Conservation (phyloP, 1,140 invertebrate species). For the Pseudobourletiella spinata region DNA sequence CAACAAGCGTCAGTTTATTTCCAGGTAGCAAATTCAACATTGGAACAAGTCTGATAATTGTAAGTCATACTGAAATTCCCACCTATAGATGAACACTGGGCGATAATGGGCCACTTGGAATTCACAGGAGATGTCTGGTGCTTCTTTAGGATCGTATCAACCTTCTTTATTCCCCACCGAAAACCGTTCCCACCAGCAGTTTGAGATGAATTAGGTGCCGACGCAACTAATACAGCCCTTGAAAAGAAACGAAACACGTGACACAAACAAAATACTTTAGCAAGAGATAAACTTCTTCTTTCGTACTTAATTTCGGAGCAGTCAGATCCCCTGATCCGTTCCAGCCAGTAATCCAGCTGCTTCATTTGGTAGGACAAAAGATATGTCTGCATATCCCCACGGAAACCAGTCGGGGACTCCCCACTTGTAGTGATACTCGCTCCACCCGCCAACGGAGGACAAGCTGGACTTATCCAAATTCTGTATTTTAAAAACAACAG, state of each 20-base stretch:
- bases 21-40: too few species aligned
- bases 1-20: too few species aligned
- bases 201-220: constrained; percentile 53
- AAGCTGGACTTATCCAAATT: constrained; percentile 76
- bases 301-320: constrained; percentile 69
- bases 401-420: constrained; percentile 76
- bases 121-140: constrained; percentile 24
- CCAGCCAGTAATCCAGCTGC: constrained; percentile 59
- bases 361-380: constrained; percentile 55
- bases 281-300: too few species aligned
- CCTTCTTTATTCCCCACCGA: constrained; percentile 29
- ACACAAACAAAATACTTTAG: background rate
- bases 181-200: constrained; percentile 24
- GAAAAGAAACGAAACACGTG: background rate
- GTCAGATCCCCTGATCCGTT: constrained; percentile 61
- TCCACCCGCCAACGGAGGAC: constrained; percentile 50
- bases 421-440: constrained; percentile 43
- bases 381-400: constrained; percentile 73
- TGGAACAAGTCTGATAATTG: constrained; percentile 40
- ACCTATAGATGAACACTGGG: constrained; percentile 86
- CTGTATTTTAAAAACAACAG: constrained; percentile 45
- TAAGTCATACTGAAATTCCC: constrained; percentile 45
- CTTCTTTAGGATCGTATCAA: constrained; percentile 19
- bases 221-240: constrained; percentile 75
- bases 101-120: constrained; percentile 58